Base-by-base conservation (phyloP, 2,888 invertebrate species). In the Lacanobia wlatinum region DNA sequence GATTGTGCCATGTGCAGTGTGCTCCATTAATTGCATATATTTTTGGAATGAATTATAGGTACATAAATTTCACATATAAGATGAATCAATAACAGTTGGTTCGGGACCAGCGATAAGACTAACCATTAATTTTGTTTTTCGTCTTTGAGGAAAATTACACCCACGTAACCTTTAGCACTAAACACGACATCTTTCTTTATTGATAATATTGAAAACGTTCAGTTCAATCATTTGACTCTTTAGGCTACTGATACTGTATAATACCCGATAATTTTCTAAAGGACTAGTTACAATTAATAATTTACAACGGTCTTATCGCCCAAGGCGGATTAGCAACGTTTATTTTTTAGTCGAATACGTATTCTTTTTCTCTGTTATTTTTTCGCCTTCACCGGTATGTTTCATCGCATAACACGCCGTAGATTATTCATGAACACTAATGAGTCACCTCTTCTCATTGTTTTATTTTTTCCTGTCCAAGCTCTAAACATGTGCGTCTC, bases 391-490 rank as follows among this genome's bases (percentile, higher is more conserved):
- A 34, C 21, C 16, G n/a, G 16, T 6, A 23, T 43, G 14, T 52
- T 56, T 40, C 23, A 38, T 78, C 12, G 50, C 48, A 43, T 48
- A 67, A 64, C 12, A 52, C 18, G 66, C 75, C 62, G 55, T 74
- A 78, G 52, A 87, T 89, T 90, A 90, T 90, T 88, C 89, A 90
- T 87, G 76, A 74, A 78, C 72, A 62, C 90, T 90, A 90, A 90
- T 87, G 90, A 90, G 88, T 75, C 73, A 76, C 65, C 67, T 73
- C 68, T 69, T 66, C 53, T 38, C 72, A 67, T 66, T 72, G 77
- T 81, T 59, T 56, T 62, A 40, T 16, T 38, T 58, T 72, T 62
- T 53, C 55, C 40, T 63, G 60, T 63, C 59, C 46, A 65, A 73
- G 62, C 59, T 76, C 46, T 66, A 70, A 67, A 70, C 43, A 64